Evolutionary conservation across 2,113 vertebrate genomes (phyloP).

Genomic region (Sprattus sprattus): DNA sequence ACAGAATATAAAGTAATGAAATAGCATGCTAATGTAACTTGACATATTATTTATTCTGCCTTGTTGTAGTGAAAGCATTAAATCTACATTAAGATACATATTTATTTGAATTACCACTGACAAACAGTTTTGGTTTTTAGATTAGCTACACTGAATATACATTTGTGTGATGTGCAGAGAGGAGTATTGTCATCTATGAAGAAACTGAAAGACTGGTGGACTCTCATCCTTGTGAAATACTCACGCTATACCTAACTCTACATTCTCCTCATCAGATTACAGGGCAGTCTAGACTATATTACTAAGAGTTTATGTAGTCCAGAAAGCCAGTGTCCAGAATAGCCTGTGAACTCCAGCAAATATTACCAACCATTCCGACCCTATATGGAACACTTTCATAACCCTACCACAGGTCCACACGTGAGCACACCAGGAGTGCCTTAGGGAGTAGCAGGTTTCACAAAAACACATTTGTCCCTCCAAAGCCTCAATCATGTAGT

Average conservation of each 20-base stretch:
- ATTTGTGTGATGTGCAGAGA: neutral
- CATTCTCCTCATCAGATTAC: neutral
- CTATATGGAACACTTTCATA: neutral
- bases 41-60: too few relatives aligned
- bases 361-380: neutral
- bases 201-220: neutral
- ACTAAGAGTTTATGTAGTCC: neutral
- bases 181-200: neutral
- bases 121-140: too few relatives aligned
- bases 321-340: neutral
- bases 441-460: slow-evolving; percentile 2
- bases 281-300: neutral
- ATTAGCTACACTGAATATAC: too few relatives aligned
- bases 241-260: neutral
- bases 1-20: neutral
- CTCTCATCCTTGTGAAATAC: neutral
- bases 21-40: neutral
- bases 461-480: slow-evolving; percentile 12
- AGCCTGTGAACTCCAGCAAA: neutral
- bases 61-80: too few relatives aligned
- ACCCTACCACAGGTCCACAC: neutral
- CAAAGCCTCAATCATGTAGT: neutral
- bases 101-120: too few relatives aligned
- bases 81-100: too few relatives aligned
- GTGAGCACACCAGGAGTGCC: neutral